Conservation (phyloP, 2,888 invertebrate species). For the Eupithecia exiguata region DNA sequence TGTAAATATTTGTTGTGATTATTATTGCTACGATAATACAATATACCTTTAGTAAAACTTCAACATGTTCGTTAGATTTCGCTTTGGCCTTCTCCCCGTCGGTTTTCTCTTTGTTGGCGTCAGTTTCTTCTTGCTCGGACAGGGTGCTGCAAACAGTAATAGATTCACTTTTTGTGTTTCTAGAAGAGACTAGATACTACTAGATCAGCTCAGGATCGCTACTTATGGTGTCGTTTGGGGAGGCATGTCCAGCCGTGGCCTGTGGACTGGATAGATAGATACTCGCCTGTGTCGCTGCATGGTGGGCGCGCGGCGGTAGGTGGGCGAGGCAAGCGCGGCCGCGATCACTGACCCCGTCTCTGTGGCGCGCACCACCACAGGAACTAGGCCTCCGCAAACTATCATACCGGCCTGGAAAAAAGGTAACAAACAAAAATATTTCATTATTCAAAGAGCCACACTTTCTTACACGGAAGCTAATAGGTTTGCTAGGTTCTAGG, state of each 20-base stretch:
- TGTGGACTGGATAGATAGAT: not conserved
- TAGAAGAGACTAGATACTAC: no score
- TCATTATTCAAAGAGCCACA: no score
- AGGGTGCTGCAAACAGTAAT: constrained; percentile 48
- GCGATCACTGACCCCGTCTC: constrained; percentile 81
- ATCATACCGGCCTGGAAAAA: constrained; percentile 68
- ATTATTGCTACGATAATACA: not conserved
- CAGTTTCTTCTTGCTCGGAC: constrained; percentile 65
- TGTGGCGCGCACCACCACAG: constrained; percentile 72
- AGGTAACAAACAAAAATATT: not conserved
- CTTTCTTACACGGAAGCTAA: no score
- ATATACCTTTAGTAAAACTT: constrained; percentile 74
- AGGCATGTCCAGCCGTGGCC: not conserved
- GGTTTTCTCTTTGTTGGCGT: constrained; percentile 62
- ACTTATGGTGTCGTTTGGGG: no score
- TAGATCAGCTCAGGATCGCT: no score
- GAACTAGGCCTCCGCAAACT: constrained; percentile 69
- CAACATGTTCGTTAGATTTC: constrained; percentile 73
- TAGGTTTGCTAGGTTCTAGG: not conserved
- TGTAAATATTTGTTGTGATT: no score
- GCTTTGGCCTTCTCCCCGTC: constrained; percentile 70
- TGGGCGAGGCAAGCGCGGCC: constrained; percentile 74
- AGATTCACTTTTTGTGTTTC: not conserved
- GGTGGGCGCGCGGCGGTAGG: constrained; percentile 58
- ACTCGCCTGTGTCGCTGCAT: constrained; percentile 46